Evolutionary conservation across 2,888 invertebrate species (phyloP), one percentile per base, ranked within the genome.

Genomic region (Drosophila stalkeri): DNA sequence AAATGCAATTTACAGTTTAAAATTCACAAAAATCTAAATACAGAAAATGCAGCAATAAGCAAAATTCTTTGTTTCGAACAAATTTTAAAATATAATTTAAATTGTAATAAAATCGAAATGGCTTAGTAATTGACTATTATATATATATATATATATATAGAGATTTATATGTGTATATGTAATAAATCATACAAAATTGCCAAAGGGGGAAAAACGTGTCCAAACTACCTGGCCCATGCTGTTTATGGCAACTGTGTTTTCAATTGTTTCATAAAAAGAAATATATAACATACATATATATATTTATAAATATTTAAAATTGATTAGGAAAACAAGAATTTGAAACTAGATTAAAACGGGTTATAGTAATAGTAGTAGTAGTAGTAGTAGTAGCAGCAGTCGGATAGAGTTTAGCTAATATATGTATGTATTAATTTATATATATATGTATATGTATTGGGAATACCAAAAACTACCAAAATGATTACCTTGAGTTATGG

Each of bases 141-240:
- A 31, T 31, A 16, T n/a, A 8, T 52, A 35, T 43, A 18, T 43
- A 43, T 41, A n/a, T 18, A 18, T 35, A 11, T 9, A 11, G 9
- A 35, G 16, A 3, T 35, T 2, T 12, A 35, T 35, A 35, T 37
- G 16, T n/a, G 44, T 12, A 5, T 27, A 20, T 56, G n/a, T 55
- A 11, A 16, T 47, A 35, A 39, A 31, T 52, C 18, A 44, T 23
- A 47, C 39, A 20, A 47, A 66, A 69, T 81, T 91, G 87, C 89
- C 85, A 74, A 90, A 87, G 49, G 83, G 66, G 72, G 91, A 79
- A 67, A 85, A 90, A 75, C 91, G 90, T 75, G 85, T 90, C 91
- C 91, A 91, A 85, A 91, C 90, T 79, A 91, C 89, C 78, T 92
- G 92, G 64, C 89, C 91, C 78, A 92, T 77, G 83, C 78, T 88